Base-by-base conservation (phyloP, 2,797 vertebrate genomes). In the Neostethus bicornis region DNA sequence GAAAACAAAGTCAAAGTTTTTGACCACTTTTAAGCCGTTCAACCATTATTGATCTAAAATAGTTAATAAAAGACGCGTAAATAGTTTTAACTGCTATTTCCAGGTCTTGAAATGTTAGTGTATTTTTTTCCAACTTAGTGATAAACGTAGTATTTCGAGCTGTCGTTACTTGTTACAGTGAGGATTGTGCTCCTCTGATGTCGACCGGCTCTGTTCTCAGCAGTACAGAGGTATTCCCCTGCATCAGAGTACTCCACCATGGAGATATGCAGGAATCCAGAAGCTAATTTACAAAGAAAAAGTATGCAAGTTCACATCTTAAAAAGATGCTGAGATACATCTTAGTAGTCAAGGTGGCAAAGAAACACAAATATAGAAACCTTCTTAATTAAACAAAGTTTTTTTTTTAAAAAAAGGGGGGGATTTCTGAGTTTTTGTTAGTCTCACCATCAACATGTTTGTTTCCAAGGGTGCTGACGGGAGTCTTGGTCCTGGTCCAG, bases 221-320 rank as follows among this genome's bases (percentile, higher is more conserved):
- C 92, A 2, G 72, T 87, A 13, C 92, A 93, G 66, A 66, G 85
- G 70, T 92, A 92, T 13, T 89, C 83, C 19, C 91, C 92, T 31
- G 75, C 67, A 21, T 92, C 89, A n/a, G 81, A 77, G 55, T 17
- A 17, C 38, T 86, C 79, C 43, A 88, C 79, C 2, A 35, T 77
- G 26, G 70, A 73, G 60, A 93, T 84, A 46, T 84, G 81, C 35
- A 93, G 82, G n/a, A 81, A 66, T 53, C 90, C 90, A 12, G 2
- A 24, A n/a, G 10, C 9, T 12, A 61, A 9, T 26, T 54, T 43
- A 43, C 21, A 17, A 24, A 7, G 45, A 45, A 10, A 32, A n/a
- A 39, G 3, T 4, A 24, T 14, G 12, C 5, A 29, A 8, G 35
- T 32, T 38, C 5, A 25, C 32, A 31, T 41, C 3, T 17, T 0